Evolutionary conservation across 1,140 invertebrate species (phyloP).

Genomic region (Dolichoris vasculosae): DNA sequence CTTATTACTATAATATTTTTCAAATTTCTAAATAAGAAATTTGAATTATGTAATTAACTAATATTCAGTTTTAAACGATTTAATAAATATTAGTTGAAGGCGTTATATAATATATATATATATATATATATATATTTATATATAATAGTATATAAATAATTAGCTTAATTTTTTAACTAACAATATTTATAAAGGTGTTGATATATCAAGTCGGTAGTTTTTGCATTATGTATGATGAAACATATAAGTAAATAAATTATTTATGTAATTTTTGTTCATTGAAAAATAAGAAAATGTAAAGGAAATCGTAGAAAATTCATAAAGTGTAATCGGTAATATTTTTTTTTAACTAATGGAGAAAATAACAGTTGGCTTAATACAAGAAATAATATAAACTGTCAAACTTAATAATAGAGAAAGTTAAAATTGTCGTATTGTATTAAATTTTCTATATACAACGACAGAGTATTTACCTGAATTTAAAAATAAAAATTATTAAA

Average conservation of each 20-base stretch:
- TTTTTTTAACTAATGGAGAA: background rate
- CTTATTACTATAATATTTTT: background rate
- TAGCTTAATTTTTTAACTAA: no score
- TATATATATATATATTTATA: no score
- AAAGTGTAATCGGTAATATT: background rate
- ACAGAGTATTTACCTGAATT: no score
- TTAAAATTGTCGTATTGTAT: no score
- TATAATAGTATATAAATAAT: no score
- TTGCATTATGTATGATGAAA: background rate
- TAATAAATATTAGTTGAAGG: background rate
- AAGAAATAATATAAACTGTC: no score
- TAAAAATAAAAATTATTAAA: no score
- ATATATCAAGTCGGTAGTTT: background rate
- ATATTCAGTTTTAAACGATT: background rate
- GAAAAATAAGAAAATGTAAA: background rate
- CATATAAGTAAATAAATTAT: background rate
- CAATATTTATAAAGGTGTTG: no score
- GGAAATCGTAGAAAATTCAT: background rate
- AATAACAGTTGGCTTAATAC: background rate
- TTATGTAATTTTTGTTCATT: background rate
- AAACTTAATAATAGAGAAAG: no score
- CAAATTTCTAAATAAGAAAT: background rate
- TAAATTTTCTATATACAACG: no score
- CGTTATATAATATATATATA: background rate
- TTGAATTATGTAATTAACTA: background rate